Evolutionary conservation across 2,888 invertebrate species (phyloP), one percentile per base, ranked within the genome.

Genomic region (Microctonus aethiopoides): DNA sequence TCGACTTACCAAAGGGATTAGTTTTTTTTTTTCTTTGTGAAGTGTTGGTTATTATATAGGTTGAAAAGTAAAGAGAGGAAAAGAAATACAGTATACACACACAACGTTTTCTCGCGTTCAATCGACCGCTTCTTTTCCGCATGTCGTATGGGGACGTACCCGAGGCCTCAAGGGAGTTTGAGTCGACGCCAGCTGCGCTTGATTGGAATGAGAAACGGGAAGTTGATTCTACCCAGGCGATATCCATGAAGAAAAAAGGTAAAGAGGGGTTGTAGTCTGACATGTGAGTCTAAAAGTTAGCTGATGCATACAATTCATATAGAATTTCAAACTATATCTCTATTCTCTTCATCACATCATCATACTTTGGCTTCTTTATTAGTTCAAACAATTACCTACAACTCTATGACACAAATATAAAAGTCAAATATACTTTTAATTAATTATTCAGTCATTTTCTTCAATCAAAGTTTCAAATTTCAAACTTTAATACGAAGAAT

Each of bases 1-100:
- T 73, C 74, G 74, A 67, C 74, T 75, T 75, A 74, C 75, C 51
- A 67, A 68, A 72, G 65, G 72, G 72, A 74, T 76, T 72, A 72
- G 71, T 76, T 71, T 57, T n/a, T n/a, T n/a, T n/a, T n/a, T n/a
- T n/a, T n/a, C 67, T 67, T 4, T 29, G 22, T 41, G 41, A 61
- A 41, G 63, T 68, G 63, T 68, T 63, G 24, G 63, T 68, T 56
- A 56, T 56, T 54, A 32, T 54, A 61, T n/a, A n/a, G 26, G 20
- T 26, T 61, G 63, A 26, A 20, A 36, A 41, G 61, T 46, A 34
- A 57, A 22, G 36, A 22, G n/a, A 60, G 22, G 22, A 10, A 51
- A 22, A 56, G 36, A 54, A 56, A 34, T 13, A 65, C 36, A 11
- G 36, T 34, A 56, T 10, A n/a, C n/a, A n/a, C n/a, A n/a, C n/a